Evolutionary conservation across 1,140 invertebrate species (phyloP).

Genomic region (Pseudomyrmex flavicornis): DNA sequence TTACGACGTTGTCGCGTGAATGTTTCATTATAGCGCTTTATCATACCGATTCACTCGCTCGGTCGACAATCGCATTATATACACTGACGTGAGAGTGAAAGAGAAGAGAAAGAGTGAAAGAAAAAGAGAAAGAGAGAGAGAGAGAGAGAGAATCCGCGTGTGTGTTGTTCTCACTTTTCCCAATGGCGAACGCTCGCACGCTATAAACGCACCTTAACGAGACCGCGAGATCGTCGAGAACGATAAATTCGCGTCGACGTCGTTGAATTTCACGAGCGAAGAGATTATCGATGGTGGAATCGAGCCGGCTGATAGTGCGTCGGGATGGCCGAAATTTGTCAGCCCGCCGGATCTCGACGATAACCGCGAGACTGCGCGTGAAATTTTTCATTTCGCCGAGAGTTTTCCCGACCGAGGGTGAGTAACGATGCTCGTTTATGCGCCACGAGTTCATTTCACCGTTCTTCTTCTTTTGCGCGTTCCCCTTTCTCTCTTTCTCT

Average conservation of each 20-base stretch:
- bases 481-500: slow-evolving; percentile 8
- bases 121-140: too few species aligned
- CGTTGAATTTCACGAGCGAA: slow-evolving; percentile 56
- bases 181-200: too few species aligned
- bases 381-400: slow-evolving; percentile 57
- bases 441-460: slow-evolving; percentile 41
- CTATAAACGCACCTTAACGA: slow-evolving; percentile 39
- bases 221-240: slow-evolving; percentile 49
- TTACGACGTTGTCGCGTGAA: background rate
- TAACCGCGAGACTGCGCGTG: slow-evolving; percentile 44
- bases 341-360: slow-evolving; percentile 51
- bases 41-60: background rate
- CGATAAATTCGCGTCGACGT: slow-evolving; percentile 58
- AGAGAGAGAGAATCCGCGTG: background rate
- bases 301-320: slow-evolving; percentile 49
- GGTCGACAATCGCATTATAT: background rate
- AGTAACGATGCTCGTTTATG: slow-evolving; percentile 45
- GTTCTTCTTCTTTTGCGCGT: background rate
- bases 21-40: background rate
- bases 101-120: too few species aligned
- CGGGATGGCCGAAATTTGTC: slow-evolving; percentile 59
- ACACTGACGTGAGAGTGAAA: too few species aligned
- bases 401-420: slow-evolving; percentile 37
- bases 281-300: slow-evolving; percentile 56
- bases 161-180: background rate